phyloP scores from a whole-genome alignment of 2,888 invertebrate species.

The Oscheius sp. region DNA sequence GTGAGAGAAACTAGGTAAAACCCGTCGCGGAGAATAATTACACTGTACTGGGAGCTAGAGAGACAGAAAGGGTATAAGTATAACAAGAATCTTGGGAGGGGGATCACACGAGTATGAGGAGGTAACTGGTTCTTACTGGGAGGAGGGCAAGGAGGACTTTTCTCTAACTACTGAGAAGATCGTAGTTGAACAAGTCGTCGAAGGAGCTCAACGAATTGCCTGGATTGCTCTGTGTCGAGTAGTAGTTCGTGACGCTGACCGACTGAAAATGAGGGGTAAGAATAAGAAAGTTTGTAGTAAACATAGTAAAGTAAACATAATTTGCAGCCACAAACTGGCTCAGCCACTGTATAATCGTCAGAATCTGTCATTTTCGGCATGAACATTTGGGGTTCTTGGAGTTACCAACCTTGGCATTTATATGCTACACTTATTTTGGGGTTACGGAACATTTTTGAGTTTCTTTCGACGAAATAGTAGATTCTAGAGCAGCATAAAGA shows the following conservation, averaged over 20 bases:
- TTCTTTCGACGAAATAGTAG: too few relatives aligned
- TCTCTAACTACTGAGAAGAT: conserved; percentile 28
- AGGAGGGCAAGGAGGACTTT: neutral
- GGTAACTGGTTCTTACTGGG: neutral
- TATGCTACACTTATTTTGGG: too few relatives aligned
- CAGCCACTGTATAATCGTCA: neutral
- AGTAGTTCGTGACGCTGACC: conserved; percentile 44
- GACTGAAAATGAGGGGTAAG: conserved; percentile 34
- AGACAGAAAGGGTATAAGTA: neutral
- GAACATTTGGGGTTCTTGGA: too few relatives aligned
- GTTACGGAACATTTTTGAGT: too few relatives aligned
- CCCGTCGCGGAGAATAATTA: conserved; percentile 25
- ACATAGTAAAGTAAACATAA: neutral
- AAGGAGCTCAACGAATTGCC: conserved; percentile 19
- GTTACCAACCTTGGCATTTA: too few relatives aligned
- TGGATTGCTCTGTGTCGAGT: conserved; percentile 29
- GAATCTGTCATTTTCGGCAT: neutral
- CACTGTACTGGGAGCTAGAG: neutral
- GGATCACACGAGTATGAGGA: conserved; percentile 1
- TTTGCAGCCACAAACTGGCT: too few relatives aligned
- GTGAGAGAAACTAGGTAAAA: neutral
- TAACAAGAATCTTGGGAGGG: neutral
- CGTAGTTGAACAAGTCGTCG: conserved; percentile 38
- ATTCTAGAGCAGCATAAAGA: neutral
- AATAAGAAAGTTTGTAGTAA: neutral